Evolutionary conservation across 2,888 invertebrate genomes (phyloP), one percentile per base, ranked within the genome.

Genomic region (Electrophaes corylata): DNA sequence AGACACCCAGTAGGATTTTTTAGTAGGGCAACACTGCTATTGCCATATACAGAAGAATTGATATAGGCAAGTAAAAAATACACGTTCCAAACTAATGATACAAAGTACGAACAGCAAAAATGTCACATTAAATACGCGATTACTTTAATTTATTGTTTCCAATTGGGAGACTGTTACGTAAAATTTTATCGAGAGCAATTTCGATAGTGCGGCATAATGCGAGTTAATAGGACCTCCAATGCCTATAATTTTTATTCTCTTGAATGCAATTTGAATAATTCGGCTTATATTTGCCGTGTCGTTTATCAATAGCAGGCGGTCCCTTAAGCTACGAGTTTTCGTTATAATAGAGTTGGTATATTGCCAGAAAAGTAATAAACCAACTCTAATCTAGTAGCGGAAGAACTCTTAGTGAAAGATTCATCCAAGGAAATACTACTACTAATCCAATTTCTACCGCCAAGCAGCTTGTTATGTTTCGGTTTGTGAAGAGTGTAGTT

Each of bases 151-250:
- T 88, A 88, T 86, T 84, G 87, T 89, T 75, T 76, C 78, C 81
- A 82, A 79, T 82, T 74, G 79, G 68, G 70, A 69, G 72, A 75
- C 37, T 72, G 77, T 79, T 82, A 82, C 74, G 79, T 76, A 83
- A 84, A 85, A 84, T 84, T 86, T 83, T 76, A 88, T 89, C 77
- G 84, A 81, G 76, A 82, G 79, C 86, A 89, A 90, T 90, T 85
- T 81, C 84, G 83, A 89, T 91, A 90, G 85, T 86, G 86, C 81
- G 69, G 69, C 69, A 66, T 81, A 54, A 78, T 74, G 82, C 73
- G 79, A 83, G 81, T 88, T 84, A n/a, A 84, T 83, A 85, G 84
- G 79, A 72, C 71, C 76, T 81, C 83, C 81, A 79, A 78, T 70
- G 72, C 79, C 77, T 68, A 84, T 88, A 84, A 84, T 83, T 88